Evolutionary conservation across 1,140 invertebrate genomes (phyloP), one percentile per base, ranked within the genome.

Genomic region (Drosophila miranda): DNA sequence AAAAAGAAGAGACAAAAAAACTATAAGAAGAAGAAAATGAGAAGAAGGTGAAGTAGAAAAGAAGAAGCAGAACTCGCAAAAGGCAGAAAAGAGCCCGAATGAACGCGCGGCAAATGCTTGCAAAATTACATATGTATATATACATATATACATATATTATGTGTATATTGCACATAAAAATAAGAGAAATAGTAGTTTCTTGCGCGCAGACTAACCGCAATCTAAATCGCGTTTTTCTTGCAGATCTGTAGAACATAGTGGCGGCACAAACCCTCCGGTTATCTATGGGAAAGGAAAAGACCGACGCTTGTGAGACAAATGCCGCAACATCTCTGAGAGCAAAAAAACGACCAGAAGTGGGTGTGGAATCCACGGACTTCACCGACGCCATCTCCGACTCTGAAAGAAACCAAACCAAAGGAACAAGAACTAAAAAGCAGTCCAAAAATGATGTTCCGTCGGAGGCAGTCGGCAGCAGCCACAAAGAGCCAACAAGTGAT

Each of bases 211-310:
- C 16, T 64, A 49, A 46, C 38, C 14, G 26, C 30, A 51, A 38
- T 51, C 43, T 48, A 14, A 30, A 26, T 30, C 41, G 46, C 43
- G 28, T 63, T 48, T 48, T 30, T 76, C 45, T 62, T 67, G 46
- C 42, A 53, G 59, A 58, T 41, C 23, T 50, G 19, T 42, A 16
- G 19, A 38, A 55, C 30, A 23, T 30, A 30, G 46, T 26, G 42
- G 26, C 53, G 68, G 64, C 60, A 67, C 45, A 48, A 62, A 66
- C 44, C 66, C 30, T 69, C 23, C 77, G 71, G 77, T 83, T 69
- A 84, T 64, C 81, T 86, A 84, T 84, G 81, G 81, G 81, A 87
- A 79, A 87, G 69, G 70, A 84, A 75, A 82, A 63, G 53, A 45
- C 79, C 11, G 61, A 84, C 49, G 59, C 75, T 69, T 75, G 79